Conservation (phyloP, 2,888 invertebrate genomes). For the Agrilus mali region DNA sequence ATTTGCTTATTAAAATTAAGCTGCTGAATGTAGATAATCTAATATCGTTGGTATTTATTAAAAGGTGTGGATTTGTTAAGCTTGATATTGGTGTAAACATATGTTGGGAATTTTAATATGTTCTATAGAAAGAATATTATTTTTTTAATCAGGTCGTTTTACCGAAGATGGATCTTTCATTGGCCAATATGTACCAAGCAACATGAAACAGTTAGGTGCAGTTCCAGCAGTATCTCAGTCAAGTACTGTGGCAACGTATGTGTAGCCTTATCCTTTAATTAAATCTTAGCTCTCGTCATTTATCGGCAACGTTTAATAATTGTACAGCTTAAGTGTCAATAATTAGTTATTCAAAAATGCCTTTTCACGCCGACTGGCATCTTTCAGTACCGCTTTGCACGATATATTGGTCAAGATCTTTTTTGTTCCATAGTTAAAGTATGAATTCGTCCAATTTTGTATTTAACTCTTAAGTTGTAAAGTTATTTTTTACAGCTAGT, state of each 20-base stretch:
- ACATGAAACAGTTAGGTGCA: constrained; percentile 48
- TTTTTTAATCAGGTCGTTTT: constrained; percentile 59
- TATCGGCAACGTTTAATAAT: too few species aligned
- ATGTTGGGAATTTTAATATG: too few species aligned
- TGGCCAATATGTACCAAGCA: constrained; percentile 87
- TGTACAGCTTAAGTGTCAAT: too few species aligned
- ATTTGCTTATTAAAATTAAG: not conserved
- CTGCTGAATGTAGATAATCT: not conserved
- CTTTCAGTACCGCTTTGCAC: too few species aligned
- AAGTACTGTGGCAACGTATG: constrained; percentile 49
- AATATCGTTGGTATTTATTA: too few species aligned
- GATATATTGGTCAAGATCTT: too few species aligned
- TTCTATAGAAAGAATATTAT: not conserved
- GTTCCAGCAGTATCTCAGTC: constrained; percentile 33
- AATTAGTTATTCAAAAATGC: too few species aligned
- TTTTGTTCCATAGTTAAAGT: not conserved
- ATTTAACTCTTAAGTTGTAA: constrained; percentile 9
- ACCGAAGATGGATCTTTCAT: constrained; percentile 97
- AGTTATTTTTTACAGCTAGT: too few species aligned
- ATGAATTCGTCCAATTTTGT: constrained; percentile 18
- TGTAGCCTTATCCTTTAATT: constrained; percentile 32
- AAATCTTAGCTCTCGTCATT: constrained; percentile 9
- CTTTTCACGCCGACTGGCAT: too few species aligned
- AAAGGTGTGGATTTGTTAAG: too few species aligned
- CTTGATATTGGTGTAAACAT: too few species aligned